Evolutionary conservation across 1,140 invertebrate species (phyloP).

Genomic region (Temnothorax curvispinosus): DNA sequence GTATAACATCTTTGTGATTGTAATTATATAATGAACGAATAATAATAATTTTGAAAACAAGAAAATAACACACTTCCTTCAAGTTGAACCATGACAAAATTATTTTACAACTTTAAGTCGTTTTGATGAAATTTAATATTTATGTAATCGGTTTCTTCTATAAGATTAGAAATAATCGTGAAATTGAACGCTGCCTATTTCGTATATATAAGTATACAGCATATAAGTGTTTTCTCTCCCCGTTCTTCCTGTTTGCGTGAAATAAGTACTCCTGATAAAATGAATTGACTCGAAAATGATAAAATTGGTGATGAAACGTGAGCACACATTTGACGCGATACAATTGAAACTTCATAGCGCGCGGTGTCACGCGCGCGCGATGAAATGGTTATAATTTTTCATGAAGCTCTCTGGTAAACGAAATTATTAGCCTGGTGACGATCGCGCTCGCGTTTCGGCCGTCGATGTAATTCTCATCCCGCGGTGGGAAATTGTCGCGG

Average conservation of each 20-base stretch:
- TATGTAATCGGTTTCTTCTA: not conserved
- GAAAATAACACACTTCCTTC: not conserved
- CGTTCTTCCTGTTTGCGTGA: not conserved
- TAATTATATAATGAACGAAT: not conserved
- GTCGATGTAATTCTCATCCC: conserved; percentile 51
- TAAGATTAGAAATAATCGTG: not conserved
- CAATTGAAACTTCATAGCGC: conserved; percentile 52
- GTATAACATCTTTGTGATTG: not conserved
- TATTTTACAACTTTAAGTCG: not conserved
- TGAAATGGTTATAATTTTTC: conserved; percentile 54
- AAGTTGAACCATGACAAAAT: not conserved
- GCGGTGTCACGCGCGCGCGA: conserved; percentile 24
- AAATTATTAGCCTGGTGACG: conserved; percentile 55
- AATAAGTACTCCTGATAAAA: conserved; percentile 2
- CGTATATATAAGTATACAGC: not conserved
- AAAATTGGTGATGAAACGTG: conserved; percentile 28
- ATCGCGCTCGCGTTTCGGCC: conserved; percentile 36
- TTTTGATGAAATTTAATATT: not conserved
- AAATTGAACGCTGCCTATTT: not conserved
- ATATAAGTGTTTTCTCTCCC: not conserved
- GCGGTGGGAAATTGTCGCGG: conserved; percentile 40
- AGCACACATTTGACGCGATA: conserved; percentile 41
- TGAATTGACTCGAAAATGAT: conserved; percentile 24
- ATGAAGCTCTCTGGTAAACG: conserved; percentile 47
- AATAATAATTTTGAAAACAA: not conserved